Evolutionary conservation across 2,113 vertebrate species (phyloP).

Genomic region (Caloenas nicobarica): DNA sequence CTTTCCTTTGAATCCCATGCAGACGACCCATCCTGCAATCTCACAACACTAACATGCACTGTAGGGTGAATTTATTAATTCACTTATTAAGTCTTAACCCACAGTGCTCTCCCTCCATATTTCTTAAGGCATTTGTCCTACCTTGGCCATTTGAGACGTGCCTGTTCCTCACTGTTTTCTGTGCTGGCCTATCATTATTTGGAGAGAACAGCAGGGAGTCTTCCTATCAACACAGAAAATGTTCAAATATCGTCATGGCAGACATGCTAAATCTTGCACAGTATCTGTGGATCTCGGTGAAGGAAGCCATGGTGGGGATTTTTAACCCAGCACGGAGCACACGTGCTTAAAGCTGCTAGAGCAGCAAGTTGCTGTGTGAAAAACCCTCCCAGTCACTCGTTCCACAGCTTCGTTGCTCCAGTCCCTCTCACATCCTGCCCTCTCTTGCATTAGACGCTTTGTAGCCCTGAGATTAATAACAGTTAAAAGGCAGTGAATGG

Average conservation of each 20-base stretch:
- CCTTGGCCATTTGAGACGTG: background rate
- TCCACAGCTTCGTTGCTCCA: conserved; percentile 7
- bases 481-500: conserved; percentile 26
- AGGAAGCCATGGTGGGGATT: background rate
- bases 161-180: background rate
- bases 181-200: background rate
- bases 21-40: background rate
- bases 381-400: background rate
- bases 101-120: background rate
- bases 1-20: background rate
- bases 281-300: background rate
- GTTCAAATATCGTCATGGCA: accelerated
- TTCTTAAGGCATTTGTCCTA: background rate
- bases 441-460: background rate
- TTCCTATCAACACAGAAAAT: background rate
- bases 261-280: background rate
- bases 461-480: conserved; percentile 16
- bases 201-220: background rate
- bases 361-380: background rate
- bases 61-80: background rate
- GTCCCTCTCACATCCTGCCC: conserved; percentile 41
- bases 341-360: background rate
- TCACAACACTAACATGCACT: background rate
- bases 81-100: background rate
- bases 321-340: accelerated